Conservation (phyloP, 2,113 vertebrate genomes). For the Bubo bubo region DNA sequence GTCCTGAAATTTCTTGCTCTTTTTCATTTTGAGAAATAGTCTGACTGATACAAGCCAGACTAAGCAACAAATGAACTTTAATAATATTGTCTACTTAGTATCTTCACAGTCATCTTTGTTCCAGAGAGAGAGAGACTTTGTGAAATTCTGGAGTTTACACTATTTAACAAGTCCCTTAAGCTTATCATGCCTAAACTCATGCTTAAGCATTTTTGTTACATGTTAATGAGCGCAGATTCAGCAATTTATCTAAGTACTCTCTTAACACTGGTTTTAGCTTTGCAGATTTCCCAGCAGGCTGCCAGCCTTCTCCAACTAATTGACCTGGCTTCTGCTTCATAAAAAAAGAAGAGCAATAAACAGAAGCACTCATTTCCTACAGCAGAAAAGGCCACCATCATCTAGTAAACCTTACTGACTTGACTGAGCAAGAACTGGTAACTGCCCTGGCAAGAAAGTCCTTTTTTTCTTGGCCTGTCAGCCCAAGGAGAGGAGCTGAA, state of each 20-base stretch:
- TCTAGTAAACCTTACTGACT: neutral
- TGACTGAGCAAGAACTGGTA: neutral
- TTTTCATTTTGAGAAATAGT: neutral
- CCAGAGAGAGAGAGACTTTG: neutral
- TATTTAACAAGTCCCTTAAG: conserved; percentile 45
- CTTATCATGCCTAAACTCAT: conserved; percentile 11
- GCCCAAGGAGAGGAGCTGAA: neutral
- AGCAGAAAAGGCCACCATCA: neutral
- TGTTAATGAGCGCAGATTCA: conserved; percentile 52
- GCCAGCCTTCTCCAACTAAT: conserved; percentile 22
- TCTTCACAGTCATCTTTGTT: conserved; percentile 5
- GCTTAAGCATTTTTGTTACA: conserved; percentile 37
- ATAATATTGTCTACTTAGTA: neutral
- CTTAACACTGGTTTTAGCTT: conserved; percentile 27
- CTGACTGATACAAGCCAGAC: neutral
- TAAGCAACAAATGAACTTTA: conserved; percentile 9
- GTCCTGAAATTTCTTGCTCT: neutral
- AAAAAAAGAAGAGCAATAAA: neutral
- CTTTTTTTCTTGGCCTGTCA: neutral
- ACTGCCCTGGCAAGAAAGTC: neutral
- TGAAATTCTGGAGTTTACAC: neutral
- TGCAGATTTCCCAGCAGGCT: conserved; percentile 40
- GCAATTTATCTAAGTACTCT: conserved; percentile 37
- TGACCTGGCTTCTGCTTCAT: conserved; percentile 27
- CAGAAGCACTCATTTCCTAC: neutral